Base-by-base conservation (phyloP, 2,888 invertebrate species). In the Ethmia dodecea region DNA sequence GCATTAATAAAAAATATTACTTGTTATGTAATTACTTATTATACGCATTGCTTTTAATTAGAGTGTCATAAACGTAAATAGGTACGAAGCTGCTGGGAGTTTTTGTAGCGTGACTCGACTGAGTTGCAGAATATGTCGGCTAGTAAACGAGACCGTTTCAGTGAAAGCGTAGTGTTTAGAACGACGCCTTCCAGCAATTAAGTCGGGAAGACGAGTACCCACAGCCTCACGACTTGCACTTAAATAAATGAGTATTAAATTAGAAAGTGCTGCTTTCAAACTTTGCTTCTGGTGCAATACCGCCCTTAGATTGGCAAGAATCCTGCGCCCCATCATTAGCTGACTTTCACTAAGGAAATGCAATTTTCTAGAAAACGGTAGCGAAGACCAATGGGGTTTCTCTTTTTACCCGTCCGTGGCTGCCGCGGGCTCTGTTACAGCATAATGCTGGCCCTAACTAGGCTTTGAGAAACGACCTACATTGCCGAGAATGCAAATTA, bases 361-460 rank as follows among this genome's bases (percentile, higher is more conserved):
- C 67, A 78, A 84, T 83, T 84, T 83, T 80, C 75, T 86, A 84
- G 81, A 79, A 84, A 80, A 86, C 80, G 71, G 80, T 83, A 81
- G 81, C 58, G 73, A 79, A 72, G 70, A 71, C 54, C 61, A 67
- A 57, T 60, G 61, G 61, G 61, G 67, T 75, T 70, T 80, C 80
- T 78, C 77, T 79, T 78, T 76, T 72, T 74, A 76, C 71, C 71
- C 69, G 67, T 60, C 71, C 38, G 35, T 37, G 41, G 31, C 25
- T n/a, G 37, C 43, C 38, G 24, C 32, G 36, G 38, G 40, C 34
- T 25, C 34, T 62, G 66, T 80, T 77, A 77, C 80, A 60, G 63
- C 77, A 79, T 73, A 70, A 69, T 60, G 59, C 47, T 42, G 50
- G 60, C 58, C 65, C 55, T 55, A 62, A 69, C 67, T 68, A 60